Conservation (phyloP, 2,888 invertebrate species). For the Ophioninae sp. region DNA sequence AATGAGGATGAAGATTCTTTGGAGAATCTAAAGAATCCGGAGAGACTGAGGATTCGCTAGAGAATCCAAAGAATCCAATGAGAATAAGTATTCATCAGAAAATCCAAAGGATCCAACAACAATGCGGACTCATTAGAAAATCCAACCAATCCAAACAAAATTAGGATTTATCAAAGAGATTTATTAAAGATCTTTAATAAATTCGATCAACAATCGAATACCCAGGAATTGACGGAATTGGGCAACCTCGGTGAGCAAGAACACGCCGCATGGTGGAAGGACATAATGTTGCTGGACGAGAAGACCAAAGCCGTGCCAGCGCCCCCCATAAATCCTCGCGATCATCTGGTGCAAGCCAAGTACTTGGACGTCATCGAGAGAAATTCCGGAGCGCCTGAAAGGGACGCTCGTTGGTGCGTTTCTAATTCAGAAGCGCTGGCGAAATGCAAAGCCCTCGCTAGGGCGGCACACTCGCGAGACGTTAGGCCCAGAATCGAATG, state of each 20-base stretch:
- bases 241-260: conserved; percentile 78
- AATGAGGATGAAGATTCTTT: too few species aligned
- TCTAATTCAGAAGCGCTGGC: conserved; percentile 85
- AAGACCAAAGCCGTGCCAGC: conserved; percentile 86
- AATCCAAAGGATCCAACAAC: neutral
- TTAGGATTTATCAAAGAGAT: too few species aligned
- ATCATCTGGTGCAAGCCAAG: conserved; percentile 85
- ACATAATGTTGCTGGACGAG: conserved; percentile 84
- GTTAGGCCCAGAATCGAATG: conserved; percentile 92
- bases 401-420: conserved; percentile 85
- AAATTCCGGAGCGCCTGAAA: conserved; percentile 87
- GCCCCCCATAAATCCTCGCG: conserved; percentile 84
- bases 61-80: neutral
- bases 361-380: conserved; percentile 88
- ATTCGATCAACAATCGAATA: neutral
- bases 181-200: too few species aligned
- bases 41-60: too few species aligned
- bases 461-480: conserved; percentile 89
- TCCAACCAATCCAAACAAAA: too few species aligned
- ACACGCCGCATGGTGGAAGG: conserved; percentile 81
- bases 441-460: conserved; percentile 88
- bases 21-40: too few species aligned
- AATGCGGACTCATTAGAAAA: too few species aligned
- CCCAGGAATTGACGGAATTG: conserved; percentile 74
- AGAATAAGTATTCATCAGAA: neutral